These are phyloP conservation scores for Neomorphus geoffroyi DNA, from an alignment of 2,797 vertebrate genomes.

Conservation along the genomic window DNA sequence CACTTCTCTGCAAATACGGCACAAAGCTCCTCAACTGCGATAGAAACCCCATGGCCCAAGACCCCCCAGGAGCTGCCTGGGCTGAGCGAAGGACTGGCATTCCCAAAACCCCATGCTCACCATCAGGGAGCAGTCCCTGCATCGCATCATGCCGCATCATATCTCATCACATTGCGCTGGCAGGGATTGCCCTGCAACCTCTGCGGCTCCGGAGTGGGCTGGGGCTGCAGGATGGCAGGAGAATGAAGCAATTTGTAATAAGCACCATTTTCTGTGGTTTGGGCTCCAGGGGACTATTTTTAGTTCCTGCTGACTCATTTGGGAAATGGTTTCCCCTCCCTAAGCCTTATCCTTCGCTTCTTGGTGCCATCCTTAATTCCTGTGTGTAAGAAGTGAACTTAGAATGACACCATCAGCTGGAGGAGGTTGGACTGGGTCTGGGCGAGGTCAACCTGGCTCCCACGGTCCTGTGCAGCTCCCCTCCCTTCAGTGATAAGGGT, in stretches of 20 bases:
- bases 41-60: rapidly evolving
- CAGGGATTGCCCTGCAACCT: neutral
- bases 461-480: rapidly evolving
- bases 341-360: neutral
- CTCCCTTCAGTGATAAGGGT: neutral
- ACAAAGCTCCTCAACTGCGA: neutral
- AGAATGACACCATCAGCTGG: neutral
- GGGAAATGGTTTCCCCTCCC: neutral
- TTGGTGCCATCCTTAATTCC: neutral
- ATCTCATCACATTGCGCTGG: rapidly evolving
- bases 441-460: neutral
- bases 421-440: rapidly evolving
- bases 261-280: neutral
- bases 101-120: rapidly evolving
- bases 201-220: rapidly evolving
- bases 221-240: neutral
- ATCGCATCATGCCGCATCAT: neutral
- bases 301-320: constrained; percentile 30
- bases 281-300: neutral
- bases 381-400: neutral
- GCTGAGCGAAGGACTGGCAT: neutral
- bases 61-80: rapidly evolving
- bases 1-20: rapidly evolving
- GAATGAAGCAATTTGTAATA: neutral
- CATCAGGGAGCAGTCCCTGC: neutral